A percentile compares a stretch with the other conserved stretches of the same genome.
Conservation (phyloP, 2,113 vertebrate species). For the Eurypyga helias region DNA sequence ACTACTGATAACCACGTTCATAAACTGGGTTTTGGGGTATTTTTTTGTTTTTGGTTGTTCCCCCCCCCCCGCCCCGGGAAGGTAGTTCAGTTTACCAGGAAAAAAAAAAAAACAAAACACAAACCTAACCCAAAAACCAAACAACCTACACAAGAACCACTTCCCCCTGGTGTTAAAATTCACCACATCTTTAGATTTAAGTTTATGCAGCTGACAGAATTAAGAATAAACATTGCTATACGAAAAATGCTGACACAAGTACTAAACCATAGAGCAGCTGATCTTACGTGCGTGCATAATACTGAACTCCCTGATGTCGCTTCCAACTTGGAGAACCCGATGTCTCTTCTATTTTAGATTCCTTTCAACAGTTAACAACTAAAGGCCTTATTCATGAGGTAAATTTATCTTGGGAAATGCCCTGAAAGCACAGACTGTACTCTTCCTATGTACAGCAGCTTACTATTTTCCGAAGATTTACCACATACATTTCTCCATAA, state of each 20-base stretch:
- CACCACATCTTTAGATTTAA: background rate
- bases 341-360: conserved; percentile 21
- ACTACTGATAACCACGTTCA: background rate
- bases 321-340: conserved; percentile 27
- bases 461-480: conserved; percentile 62
- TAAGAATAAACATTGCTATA: background rate
- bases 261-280: background rate
- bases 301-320: conserved; percentile 6
- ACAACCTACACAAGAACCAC: background rate
- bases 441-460: conserved; percentile 34
- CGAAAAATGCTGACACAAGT: background rate
- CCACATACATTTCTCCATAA: conserved; percentile 30
- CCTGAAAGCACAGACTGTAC: conserved; percentile 63
- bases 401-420: conserved; percentile 67
- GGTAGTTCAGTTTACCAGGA: background rate
- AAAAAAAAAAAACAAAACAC: no score
- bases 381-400: conserved; percentile 56
- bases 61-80: background rate
- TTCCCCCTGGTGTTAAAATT: background rate
- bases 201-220: conserved; percentile 53
- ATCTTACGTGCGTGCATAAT: background rate
- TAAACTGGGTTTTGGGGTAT: background rate
- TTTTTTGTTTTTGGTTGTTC: background rate
- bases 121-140: no score
- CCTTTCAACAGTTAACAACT: conserved; percentile 43